These are phyloP conservation scores for Eriosoma lanigerum DNA, from an alignment of 1,140 invertebrate genomes.

Conservation along the genomic window DNA sequence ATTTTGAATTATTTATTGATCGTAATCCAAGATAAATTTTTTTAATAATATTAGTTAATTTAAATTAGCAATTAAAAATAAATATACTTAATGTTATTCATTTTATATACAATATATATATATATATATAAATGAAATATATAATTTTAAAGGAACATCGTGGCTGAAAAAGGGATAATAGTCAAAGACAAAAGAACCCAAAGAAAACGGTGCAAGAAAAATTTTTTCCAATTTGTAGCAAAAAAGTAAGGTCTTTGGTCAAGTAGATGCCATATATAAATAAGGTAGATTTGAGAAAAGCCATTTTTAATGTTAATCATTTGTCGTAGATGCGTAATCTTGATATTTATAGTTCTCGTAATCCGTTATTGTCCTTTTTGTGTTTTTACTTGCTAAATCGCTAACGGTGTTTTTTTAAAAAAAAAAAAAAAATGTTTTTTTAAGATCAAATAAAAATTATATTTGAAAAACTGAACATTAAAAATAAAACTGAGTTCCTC, in stretches of 20 bases:
- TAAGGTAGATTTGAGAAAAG: conserved; percentile 1
- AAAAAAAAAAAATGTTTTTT: too few relatives aligned
- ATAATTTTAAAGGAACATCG: not conserved
- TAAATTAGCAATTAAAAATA: too few relatives aligned
- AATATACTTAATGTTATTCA: too few relatives aligned
- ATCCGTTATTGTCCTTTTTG: conserved; percentile 7
- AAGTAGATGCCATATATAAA: conserved; percentile 16
- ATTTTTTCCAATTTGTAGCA: conserved; percentile 9
- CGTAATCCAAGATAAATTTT: too few relatives aligned
- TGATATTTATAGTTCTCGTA: conserved; percentile 17
- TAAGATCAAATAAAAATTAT: not conserved
- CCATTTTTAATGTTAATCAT: conserved; percentile 25
- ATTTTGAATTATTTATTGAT: too few relatives aligned
- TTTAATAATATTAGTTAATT: too few relatives aligned
- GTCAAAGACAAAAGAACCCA: not conserved
- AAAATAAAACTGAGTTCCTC: not conserved
- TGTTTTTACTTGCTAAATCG: not conserved
- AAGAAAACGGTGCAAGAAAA: too few relatives aligned
- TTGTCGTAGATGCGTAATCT: conserved; percentile 19
- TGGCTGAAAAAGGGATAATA: not conserved
- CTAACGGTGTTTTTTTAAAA: not conserved
- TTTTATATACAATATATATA: too few relatives aligned
- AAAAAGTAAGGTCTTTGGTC: conserved; percentile 2
- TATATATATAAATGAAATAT: too few relatives aligned
- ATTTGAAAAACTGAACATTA: not conserved